Evolutionary conservation across 92 coral and sea anemone genomes (phyloP), one percentile per base, ranked within the genome.

Genomic region (Actinernus sp.): DNA sequence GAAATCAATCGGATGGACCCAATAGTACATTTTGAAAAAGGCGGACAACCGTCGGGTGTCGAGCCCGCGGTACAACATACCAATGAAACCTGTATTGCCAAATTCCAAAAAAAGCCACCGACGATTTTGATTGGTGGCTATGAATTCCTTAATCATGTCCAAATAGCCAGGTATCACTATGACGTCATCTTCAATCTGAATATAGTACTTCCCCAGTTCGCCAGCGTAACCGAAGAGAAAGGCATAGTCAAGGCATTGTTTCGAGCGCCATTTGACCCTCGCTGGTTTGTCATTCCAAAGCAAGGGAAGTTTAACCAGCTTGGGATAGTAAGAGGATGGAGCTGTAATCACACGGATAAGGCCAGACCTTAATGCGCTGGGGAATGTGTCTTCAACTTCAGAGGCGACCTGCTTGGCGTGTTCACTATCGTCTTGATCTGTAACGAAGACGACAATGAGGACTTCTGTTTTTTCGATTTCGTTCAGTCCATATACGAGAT

Each of bases 231-330:
- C 74, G 55, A 88, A 88, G 32, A 82, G 41, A 29, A 82, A 64
- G 0, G 93, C 82, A 34, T 88, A 88, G 43, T 88, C 93, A n/a
- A 88, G 13, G 33, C 93, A 82, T 29, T 88, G 93, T 28, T 88
- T 88, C 14, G 93, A 82, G 10, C 93, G 85, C 93, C 93, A 88
- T 19, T 47, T 50, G 20, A 88, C 45, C 52, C 93, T 55, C 4
- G 70, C 68, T 0, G 82, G 89, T 21, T 70, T 58, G 67, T 88
- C 93, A 2, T 69, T 39, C 88, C 85, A 88, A 17, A 88, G 49
- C 21, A 1, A 18, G 11, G 89, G 93, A 7, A 88, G 46, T 28
- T 58, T 33, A 0, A 3, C 48, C 0, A 82, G 49, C 13, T 49
- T 60, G 0, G 93, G 89, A 58, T 88, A 88, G 32, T 31, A 55